Evolutionary conservation across 2,797 vertebrate genomes (phyloP).

Genomic region (Anableps anableps): DNA sequence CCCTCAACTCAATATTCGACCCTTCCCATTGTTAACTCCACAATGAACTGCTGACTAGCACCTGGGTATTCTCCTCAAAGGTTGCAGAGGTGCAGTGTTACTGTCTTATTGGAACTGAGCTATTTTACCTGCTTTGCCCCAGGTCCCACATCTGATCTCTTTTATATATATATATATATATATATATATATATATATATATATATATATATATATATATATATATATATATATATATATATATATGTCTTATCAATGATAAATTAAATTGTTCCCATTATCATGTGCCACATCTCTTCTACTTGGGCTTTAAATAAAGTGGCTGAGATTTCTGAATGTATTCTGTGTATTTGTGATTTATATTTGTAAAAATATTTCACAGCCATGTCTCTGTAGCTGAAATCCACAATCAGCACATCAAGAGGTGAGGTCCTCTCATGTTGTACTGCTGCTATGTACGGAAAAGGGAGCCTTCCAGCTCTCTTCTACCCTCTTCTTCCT

Average conservation of each 20-base stretch:
- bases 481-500: conserved; percentile 37
- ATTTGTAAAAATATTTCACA: conserved; percentile 82
- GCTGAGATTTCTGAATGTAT: not conserved
- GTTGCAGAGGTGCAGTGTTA: not conserved
- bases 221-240: too few species aligned
- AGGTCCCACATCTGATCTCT: not conserved
- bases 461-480: conserved; percentile 31
- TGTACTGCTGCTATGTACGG: conserved; percentile 32
- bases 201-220: too few species aligned
- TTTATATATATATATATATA: not conserved
- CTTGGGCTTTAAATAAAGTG: not conserved
- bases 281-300: not conserved
- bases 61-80: not conserved
- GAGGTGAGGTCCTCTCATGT: conserved; percentile 61
- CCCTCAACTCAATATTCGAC: not conserved
- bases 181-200: too few species aligned
- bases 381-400: conserved; percentile 84
- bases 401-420: conserved; percentile 78
- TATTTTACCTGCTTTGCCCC: not conserved
- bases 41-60: not conserved
- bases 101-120: not conserved
- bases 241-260: not conserved
- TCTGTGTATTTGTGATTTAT: not conserved
- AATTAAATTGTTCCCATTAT: not conserved
- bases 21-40: not conserved